Base-by-base conservation (phyloP, 2,888 invertebrate species). In the Leptura quadrifasciata region DNA sequence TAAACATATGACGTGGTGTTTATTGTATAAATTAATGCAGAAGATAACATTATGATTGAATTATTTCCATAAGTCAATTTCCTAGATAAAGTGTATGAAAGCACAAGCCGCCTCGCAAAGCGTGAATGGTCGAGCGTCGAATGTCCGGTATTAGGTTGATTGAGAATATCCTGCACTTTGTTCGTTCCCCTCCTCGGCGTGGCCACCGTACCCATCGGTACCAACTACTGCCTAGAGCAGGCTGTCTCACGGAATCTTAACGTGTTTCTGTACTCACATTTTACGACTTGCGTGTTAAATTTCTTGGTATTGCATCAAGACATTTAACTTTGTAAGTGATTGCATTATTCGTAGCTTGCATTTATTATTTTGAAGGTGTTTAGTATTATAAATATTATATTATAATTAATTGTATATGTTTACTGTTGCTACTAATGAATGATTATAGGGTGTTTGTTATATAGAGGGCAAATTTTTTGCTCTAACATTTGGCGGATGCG, bases 191-290 rank as follows among this genome's bases (percentile, higher is more conserved):
- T 35, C 55, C 69, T 76, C 80, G 76, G 63, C 76, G 74, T 79
- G 82, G 80, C 83, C 79, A 79, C 83, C 83, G 85, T 85, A 85
- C 85, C 85, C 83, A 84, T 83, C 84, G 80, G 85, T 84, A 84
- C 85, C 84, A 84, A 83, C 80, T 84, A 78, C 80, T 78, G 79
- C 80, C 76, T 20, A 74, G 61, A 55, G 72, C 61, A 27, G 57
- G 60, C 47, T 52, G 71, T 71, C 71, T 71, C 71, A 71, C 61
- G 71, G 71, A 71, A 71, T 71, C 71, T 71, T 47, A 47, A 39
- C 69, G 58, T 69, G 69, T 69, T 58, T 58, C 58, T 69, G n/a
- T 71, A 57, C 71, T 61, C 61, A 58, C 52, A 61, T 71, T 71
- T 57, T 71, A 52, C 60, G 27, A 71, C 61, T 71, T 61, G 71